Base-by-base conservation (phyloP, 1,140 invertebrate species). In the Sinella curviseta region DNA sequence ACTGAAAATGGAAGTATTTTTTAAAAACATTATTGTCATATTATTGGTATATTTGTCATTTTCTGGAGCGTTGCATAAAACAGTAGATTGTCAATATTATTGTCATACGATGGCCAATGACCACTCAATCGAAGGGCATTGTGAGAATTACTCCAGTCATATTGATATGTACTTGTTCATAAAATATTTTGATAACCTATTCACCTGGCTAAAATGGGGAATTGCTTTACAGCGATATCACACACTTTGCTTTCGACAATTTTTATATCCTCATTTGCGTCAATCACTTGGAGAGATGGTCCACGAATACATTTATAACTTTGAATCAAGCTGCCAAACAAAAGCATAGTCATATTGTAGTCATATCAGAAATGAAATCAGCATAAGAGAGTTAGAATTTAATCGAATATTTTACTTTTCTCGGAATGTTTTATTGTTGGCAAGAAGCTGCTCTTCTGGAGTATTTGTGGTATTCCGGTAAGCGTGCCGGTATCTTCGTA, bases 401-500 rank as follows among this genome's bases (percentile, higher is more conserved):
- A 74, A 3, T 54, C 4, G 17, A 1, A 79, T 30, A 70, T 17
- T 4, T 65, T 8, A 83, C 81, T 80, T 82, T 55, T 84, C 34
- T 77, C 83, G 48, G 73, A 84, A 84, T 0, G 39, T 67, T 0
- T 73, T 48, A 78, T 81, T 79, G n/a, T 28, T 80, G 4, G 83
- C 81, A 1, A 84, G 74, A 30, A 39, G 57, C 48, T 84, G 81
- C 33, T 84, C 83, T 76, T 84, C 83, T 54, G 70, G 75, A 20
- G 83, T 82, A 76, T 84, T 84, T 3, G 83, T 84, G n/a, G 83
- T 84, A 34, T 81, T 82, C n/a, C 85, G 48, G 24, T 80, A 77
- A 3, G 80, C 77, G 55, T 85, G 82, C 55, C 85, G 74, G 28
- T 81, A 48, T 74, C 78, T 31, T 20, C 85, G 79, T 30, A 82